These are phyloP conservation scores for Trissoscelio sp. DNA, from an alignment of 2,888 invertebrate genomes.

Conservation along the genomic window DNA sequence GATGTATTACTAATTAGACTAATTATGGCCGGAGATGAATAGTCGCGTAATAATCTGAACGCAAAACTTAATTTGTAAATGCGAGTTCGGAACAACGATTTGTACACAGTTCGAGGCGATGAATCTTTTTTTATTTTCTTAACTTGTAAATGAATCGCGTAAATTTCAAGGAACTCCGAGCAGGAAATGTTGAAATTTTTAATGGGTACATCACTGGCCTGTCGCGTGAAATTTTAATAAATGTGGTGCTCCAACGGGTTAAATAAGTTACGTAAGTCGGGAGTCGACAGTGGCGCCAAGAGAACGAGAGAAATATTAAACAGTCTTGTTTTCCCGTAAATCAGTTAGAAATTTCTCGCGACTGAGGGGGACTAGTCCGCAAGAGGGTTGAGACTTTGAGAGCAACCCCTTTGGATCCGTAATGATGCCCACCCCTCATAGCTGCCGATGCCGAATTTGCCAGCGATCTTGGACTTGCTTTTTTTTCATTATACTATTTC, in stretches of 20 bases:
- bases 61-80: conserved; percentile 61
- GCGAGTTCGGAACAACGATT: conserved; percentile 47
- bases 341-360: conserved; percentile 81
- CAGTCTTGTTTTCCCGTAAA: conserved; percentile 83
- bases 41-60: conserved; percentile 26
- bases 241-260: conserved; percentile 72
- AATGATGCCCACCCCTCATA: conserved; percentile 76
- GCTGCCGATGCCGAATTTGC: conserved; percentile 61
- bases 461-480: conserved; percentile 48
- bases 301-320: conserved; percentile 82
- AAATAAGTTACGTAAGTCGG: conserved; percentile 74
- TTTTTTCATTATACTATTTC: no score
- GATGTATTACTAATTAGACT: background rate
- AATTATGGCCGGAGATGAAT: conserved; percentile 29
- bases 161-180: conserved; percentile 66
- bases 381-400: conserved; percentile 77
- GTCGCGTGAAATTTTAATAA: conserved; percentile 75
- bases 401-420: conserved; percentile 76
- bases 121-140: conserved; percentile 67
- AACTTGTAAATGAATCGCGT: conserved; percentile 69
- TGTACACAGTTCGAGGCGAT: conserved; percentile 49
- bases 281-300: conserved; percentile 79
- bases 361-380: conserved; percentile 72
- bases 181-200: conserved; percentile 68
- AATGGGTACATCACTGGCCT: conserved; percentile 71